Evolutionary conservation across 2,113 vertebrate species (phyloP).

Genomic region (Crotalus viridis): DNA sequence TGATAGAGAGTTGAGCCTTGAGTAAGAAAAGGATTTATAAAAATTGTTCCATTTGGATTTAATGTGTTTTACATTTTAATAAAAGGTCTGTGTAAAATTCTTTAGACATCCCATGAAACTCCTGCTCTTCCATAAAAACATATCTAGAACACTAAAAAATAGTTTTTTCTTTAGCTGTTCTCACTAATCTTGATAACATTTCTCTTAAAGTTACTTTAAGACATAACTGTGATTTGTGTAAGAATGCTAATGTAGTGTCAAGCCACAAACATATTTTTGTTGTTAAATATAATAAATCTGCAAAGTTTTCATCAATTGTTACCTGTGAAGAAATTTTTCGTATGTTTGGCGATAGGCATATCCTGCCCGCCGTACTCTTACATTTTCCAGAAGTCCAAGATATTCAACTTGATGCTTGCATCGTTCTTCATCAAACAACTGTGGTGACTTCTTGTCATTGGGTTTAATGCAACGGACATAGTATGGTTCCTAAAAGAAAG

Average conservation of each 20-base stretch:
- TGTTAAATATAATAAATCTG: too few species aligned
- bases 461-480: slow-evolving; percentile 98
- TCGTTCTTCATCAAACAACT: slow-evolving; percentile 89
- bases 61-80: background rate
- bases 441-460: slow-evolving; percentile 93
- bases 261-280: background rate
- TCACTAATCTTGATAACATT: background rate
- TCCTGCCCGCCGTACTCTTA: slow-evolving; percentile 90
- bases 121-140: background rate
- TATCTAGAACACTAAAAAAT: background rate
- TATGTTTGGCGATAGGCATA: slow-evolving; percentile 95
- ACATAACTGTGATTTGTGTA: background rate
- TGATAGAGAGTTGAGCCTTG: background rate
- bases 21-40: background rate
- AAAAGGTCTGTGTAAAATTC: background rate
- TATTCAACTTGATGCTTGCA: slow-evolving; percentile 96
- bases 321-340: slow-evolving; percentile 95
- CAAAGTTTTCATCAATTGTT: background rate
- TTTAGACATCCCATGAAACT: slow-evolving; percentile 4
- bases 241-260: background rate
- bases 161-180: background rate
- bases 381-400: slow-evolving; percentile 93
- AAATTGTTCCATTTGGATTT: background rate
- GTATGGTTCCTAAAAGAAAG: slow-evolving; percentile 85
- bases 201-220: background rate